Evolutionary conservation across 2,888 invertebrate species (phyloP), one percentile per base, ranked within the genome.

Genomic region (Pecten maximus): DNA sequence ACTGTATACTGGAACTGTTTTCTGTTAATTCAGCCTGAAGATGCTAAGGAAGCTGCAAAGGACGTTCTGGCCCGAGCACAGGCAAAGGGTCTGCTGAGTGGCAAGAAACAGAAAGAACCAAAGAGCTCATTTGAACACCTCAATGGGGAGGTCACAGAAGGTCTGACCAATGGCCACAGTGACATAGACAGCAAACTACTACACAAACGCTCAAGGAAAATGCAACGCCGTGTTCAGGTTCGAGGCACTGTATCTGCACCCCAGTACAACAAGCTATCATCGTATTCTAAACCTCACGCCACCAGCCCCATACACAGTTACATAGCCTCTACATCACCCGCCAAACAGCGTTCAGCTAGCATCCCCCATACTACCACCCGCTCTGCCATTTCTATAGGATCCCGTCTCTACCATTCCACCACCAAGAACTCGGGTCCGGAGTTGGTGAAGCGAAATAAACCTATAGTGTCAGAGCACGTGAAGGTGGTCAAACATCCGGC

Each of bases 401-500:
- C 92, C 0, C 90, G 93, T n/a, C 89, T 93, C 3, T 93, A 92
- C 40, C 91, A 92, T 54, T 89, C 91, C 10, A 91, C 91, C 87
- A 89, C 92, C 28, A 91, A 91, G 89, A 90, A 89, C n/a, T 90
- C 92, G 10, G 91, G 91, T 3, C 91, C 92, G 74, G 89, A 92
- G 2, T 19, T 40, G 16, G 91, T 91, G 10, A 91, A 91, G 90
- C 92, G 92, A 91, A 92, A 93, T 74, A 93, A 93, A 88, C 88
- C 54, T 39, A 74, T 88, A n/a, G 91, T 93, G 0, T 93, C 95
- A 0, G 96, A 95, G 87, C 95, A 95, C 89, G 90, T 93, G 15
- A 94, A 94, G 91, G 95, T 95, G 28, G 94, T 96, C 35, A 95
- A 95, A 89, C 96, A 95, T 89, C 96, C 95, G 0, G 94, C 94